Evolutionary conservation across 2,797 vertebrate species (phyloP).

Genomic region (Neomorphus geoffroyi): DNA sequence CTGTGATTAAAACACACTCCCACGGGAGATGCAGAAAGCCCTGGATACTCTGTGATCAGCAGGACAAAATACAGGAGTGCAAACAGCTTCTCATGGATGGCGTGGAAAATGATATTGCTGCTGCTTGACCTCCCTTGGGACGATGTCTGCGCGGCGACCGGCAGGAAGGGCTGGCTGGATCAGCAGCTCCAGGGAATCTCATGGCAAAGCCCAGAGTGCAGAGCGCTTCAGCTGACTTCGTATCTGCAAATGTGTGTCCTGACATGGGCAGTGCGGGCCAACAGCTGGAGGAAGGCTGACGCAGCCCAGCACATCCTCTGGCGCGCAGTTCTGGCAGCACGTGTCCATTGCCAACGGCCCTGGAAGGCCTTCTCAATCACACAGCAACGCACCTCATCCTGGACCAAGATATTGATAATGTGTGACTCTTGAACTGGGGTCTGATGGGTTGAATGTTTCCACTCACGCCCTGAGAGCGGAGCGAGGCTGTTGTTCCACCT

Average conservation of each 20-base stretch:
- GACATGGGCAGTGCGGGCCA: fast-evolving
- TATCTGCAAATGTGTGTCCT: background rate
- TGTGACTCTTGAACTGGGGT: background rate
- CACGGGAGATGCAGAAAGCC: background rate
- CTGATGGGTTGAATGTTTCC: background rate
- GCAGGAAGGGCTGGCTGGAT: background rate
- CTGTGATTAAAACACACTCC: background rate
- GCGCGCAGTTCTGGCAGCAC: fast-evolving
- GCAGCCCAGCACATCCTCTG: background rate
- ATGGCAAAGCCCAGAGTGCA: background rate
- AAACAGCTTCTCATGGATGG: background rate
- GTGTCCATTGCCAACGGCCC: background rate
- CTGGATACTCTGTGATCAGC: background rate
- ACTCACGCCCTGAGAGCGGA: background rate
- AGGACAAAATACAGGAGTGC: background rate
- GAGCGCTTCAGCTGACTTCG: background rate
- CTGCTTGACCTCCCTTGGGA: background rate
- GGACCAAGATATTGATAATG: no score
- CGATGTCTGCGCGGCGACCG: background rate
- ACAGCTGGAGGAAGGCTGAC: fast-evolving
- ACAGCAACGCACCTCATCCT: background rate
- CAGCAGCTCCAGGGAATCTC: background rate
- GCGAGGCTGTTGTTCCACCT: fast-evolving
- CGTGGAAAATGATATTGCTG: background rate
- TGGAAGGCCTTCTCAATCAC: background rate